Evolutionary conservation across 1,140 invertebrate genomes (phyloP), one percentile per base, ranked within the genome.

Genomic region (Drosophila busckii): DNA sequence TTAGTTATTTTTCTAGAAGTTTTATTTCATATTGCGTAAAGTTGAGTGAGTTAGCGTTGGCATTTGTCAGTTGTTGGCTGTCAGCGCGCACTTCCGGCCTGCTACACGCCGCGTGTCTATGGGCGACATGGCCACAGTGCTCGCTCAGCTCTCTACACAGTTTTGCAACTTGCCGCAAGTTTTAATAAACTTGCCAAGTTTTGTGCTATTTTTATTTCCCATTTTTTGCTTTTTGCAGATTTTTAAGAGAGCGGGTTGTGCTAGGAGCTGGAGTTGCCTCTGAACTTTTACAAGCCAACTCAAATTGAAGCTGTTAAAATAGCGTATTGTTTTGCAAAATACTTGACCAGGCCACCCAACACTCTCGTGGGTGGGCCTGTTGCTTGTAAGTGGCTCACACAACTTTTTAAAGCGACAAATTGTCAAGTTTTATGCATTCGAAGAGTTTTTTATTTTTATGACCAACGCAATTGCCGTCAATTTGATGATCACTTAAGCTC

Each of bases 31-130:
- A 52, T 66, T 58, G 62, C 67, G 62, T 40, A 31, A 56, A 71
- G 73, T 63, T 78, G 71, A 80, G 67, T 78, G 71, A 78, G 71
- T 78, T 78, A 78, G 68, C 68, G 67, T 60, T 80, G 73, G 62
- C 71, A 78, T 80, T 78, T 78, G 73, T 80, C 71, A 78, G 71
- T 78, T 64, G 73, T 40, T 71, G 56, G 52, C 68, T 80, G 71
- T 68, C 71, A 78, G 67, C 49, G 68, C 48, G 31, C 16, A 71
- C 67, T 78, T 78, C 71, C 71, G 46, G 44, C 44, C 38, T 38
- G 20, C 42, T 60, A 23, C 37, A 23, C 23, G 26, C 10, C 35
- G 26, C 12, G 38, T 34, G 8, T 19, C 6, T 34, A 20, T 22
- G 53, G 34, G n/a, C 25, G 40, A 19, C 23, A 26, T 37, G 31